Conservation (phyloP, 2,888 invertebrate genomes). For the Trachelus stipa region DNA sequence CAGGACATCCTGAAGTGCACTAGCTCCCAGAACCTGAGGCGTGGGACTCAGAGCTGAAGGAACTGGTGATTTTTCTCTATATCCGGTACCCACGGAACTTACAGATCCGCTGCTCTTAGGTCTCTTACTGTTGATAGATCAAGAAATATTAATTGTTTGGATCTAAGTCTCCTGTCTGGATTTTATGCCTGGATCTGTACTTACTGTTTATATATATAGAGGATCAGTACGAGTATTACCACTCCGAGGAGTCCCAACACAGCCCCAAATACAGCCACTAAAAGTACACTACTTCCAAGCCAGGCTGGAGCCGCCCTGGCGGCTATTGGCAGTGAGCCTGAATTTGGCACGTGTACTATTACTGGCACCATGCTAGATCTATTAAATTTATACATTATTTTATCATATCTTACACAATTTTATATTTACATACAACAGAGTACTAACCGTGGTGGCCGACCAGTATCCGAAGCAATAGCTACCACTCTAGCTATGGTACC, state of each 20-base stretch:
- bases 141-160: neutral
- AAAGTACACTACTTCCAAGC: conserved; percentile 67
- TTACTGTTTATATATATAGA: conserved; percentile 82
- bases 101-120: conserved; percentile 59
- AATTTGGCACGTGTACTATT: conserved; percentile 66
- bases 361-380: conserved; percentile 67
- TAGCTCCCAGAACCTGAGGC: conserved; percentile 71
- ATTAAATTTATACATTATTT: neutral
- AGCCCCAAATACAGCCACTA: conserved; percentile 77
- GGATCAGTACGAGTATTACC: conserved; percentile 79
- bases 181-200: conserved; percentile 46
- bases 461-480: conserved; percentile 87
- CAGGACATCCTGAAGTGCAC: conserved; percentile 64
- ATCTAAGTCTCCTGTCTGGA: neutral
- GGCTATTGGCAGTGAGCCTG: conserved; percentile 58
- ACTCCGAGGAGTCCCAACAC: conserved; percentile 80
- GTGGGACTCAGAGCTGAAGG: conserved; percentile 57
- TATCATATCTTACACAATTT: neutral
- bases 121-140: conserved; percentile 46
- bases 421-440: neutral
- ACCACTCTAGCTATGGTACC: conserved; percentile 77
- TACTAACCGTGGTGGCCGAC: conserved; percentile 74
- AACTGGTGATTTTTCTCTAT: conserved; percentile 60
- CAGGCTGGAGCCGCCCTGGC: conserved; percentile 67
- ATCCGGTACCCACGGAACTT: conserved; percentile 60